These are phyloP conservation scores for Heliconius melpomene DNA, from an alignment of 1,140 invertebrate species.

Conservation along the genomic window DNA sequence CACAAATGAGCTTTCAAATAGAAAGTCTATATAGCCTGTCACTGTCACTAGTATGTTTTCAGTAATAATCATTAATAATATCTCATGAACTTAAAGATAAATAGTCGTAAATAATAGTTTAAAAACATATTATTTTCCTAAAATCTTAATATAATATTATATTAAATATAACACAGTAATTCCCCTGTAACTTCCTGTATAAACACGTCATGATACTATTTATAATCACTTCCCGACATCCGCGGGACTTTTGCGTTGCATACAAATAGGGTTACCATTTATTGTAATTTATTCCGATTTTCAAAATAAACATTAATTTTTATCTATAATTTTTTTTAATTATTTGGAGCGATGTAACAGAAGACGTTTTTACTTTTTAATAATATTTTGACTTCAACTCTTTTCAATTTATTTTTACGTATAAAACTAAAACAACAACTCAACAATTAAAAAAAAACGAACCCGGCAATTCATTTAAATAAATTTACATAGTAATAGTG, in stretches of 20 bases:
- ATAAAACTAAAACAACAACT: no score
- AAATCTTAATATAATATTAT: not conserved
- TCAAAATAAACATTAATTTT: no score
- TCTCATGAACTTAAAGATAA: not conserved
- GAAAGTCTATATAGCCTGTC: not conserved
- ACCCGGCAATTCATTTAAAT: no score
- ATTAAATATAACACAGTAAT: not conserved
- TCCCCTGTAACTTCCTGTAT: not conserved
- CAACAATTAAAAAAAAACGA: no score
- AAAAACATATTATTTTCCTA: not conserved
- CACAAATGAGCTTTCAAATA: not conserved
- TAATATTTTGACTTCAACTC: no score
- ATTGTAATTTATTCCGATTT: not conserved
- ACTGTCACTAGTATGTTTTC: not conserved
- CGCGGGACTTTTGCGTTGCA: not conserved
- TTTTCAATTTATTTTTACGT: no score
- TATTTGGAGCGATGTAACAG: no score
- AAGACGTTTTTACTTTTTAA: no score
- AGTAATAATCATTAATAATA: not conserved
- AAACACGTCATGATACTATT: not conserved
- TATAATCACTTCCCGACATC: constrained; percentile 3
- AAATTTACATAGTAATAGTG: no score
- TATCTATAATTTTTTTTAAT: no score
- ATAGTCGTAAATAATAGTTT: not conserved
- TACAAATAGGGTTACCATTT: constrained; percentile 8